Conservation (phyloP, 2,888 invertebrate species). For the Ophraella communa region DNA sequence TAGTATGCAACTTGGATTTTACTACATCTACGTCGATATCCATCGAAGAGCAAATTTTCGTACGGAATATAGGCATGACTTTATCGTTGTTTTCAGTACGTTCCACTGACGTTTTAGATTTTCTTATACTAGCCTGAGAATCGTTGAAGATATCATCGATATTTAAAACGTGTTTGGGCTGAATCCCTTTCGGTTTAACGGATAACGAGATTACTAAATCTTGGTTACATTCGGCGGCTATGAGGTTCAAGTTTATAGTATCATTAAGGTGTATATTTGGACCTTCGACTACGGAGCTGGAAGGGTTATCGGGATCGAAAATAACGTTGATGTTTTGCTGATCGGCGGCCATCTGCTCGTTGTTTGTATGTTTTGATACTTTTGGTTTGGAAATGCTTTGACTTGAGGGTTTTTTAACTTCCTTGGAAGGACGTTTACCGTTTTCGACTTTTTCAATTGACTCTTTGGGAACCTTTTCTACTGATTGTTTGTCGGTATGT, state of each 20-base stretch:
- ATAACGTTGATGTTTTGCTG: conserved; percentile 27
- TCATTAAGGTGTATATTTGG: conserved; percentile 37
- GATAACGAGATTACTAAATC: conserved; percentile 43
- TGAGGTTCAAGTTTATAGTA: conserved; percentile 40
- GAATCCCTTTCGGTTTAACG: conserved; percentile 27
- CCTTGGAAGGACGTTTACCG: background rate
- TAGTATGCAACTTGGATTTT: conserved; percentile 39
- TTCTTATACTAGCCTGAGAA: conserved; percentile 9
- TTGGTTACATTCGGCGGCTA: conserved; percentile 37
- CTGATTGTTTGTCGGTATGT: too few species aligned
- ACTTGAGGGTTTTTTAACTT: background rate
- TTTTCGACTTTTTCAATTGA: background rate
- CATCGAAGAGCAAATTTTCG: conserved; percentile 47
- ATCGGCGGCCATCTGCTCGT: background rate
- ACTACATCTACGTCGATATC: conserved; percentile 45
- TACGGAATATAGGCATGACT: conserved; percentile 40
- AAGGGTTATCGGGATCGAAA: conserved; percentile 30
- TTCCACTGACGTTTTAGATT: background rate
- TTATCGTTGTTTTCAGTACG: conserved; percentile 16
- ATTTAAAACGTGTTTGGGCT: conserved; percentile 21
- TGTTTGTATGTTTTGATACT: too few species aligned
- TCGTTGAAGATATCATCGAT: conserved; percentile 41
- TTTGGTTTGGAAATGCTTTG: too few species aligned
- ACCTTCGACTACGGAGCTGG: conserved; percentile 29
- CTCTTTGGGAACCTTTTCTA: background rate